Conservation (phyloP, 1,140 invertebrate species). For the Drosophila melanica region DNA sequence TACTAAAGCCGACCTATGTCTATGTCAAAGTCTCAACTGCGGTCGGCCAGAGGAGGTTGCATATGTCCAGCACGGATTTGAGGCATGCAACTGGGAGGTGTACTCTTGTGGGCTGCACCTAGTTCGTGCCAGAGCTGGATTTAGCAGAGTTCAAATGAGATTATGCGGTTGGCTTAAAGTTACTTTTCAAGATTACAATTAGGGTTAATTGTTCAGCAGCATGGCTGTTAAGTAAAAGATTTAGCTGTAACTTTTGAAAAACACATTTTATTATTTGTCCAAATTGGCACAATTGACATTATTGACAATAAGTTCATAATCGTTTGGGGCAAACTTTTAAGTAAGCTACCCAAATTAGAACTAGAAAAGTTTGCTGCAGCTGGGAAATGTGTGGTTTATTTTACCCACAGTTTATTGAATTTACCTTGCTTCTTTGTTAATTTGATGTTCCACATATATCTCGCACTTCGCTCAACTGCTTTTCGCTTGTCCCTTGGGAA, state of each 20-base stretch:
- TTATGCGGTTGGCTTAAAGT: slow-evolving; percentile 34
- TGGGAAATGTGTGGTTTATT: too few relatives aligned
- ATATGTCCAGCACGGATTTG: slow-evolving; percentile 50
- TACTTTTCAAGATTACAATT: slow-evolving; percentile 22
- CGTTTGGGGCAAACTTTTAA: not conserved
- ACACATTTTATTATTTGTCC: too few relatives aligned
- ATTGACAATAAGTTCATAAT: too few relatives aligned
- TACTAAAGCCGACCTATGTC: slow-evolving; percentile 30
- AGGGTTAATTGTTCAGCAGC: not conserved
- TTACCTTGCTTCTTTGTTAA: slow-evolving; percentile 1
- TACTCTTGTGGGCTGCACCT: not conserved
- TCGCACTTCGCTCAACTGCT: slow-evolving; percentile 8
- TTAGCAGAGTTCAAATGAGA: slow-evolving; percentile 7
- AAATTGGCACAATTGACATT: too few relatives aligned
- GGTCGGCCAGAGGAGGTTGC: slow-evolving; percentile 29
- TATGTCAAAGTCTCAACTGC: slow-evolving; percentile 50
- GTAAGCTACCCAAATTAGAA: not conserved
- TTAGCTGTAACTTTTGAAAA: too few relatives aligned
- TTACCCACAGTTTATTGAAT: not conserved
- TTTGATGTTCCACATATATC: not conserved
- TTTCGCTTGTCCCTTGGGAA: slow-evolving; percentile 28
- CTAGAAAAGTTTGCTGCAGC: too few relatives aligned
- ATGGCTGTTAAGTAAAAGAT: not conserved
- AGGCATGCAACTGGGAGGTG: slow-evolving; percentile 14
- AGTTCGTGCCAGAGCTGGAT: slow-evolving; percentile 17